phyloP scores from a whole-genome alignment of 2,797 vertebrate species.

The Anas flavirostris region DNA sequence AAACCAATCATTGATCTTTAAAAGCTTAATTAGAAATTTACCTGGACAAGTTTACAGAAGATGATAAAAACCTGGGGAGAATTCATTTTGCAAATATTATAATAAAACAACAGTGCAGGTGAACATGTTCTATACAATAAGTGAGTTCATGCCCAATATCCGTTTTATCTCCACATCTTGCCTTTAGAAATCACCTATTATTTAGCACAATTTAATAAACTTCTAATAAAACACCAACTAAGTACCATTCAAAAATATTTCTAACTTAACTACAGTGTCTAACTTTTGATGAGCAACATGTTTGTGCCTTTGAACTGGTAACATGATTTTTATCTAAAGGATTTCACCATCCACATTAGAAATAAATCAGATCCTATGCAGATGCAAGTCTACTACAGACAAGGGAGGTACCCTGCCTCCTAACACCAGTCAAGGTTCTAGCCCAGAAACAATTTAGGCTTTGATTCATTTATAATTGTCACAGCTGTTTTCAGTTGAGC shows the following conservation, averaged over 20 bases:
- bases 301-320: neutral
- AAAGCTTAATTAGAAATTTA: neutral
- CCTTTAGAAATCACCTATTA: neutral
- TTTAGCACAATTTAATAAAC: neutral
- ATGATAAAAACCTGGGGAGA: neutral
- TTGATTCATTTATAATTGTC: neutral
- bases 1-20: neutral
- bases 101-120: neutral
- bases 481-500: neutral
- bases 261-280: neutral
- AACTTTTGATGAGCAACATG: neutral
- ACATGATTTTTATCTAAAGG: neutral
- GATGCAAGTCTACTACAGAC: neutral
- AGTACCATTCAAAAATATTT: neutral
- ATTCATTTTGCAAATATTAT: neutral
- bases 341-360: neutral
- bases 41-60: neutral
- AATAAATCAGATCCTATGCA: neutral
- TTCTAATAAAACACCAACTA: neutral
- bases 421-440: neutral
- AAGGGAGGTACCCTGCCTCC: neutral
- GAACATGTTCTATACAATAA: neutral
- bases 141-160: neutral
- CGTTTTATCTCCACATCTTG: neutral
- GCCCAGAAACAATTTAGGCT: neutral